A percentile compares a stretch with the other conserved stretches of the same genome.
Evolutionary conservation across 23 tunicate genomes (phyloP).

Genomic region (Halocynthia roretzi): DNA sequence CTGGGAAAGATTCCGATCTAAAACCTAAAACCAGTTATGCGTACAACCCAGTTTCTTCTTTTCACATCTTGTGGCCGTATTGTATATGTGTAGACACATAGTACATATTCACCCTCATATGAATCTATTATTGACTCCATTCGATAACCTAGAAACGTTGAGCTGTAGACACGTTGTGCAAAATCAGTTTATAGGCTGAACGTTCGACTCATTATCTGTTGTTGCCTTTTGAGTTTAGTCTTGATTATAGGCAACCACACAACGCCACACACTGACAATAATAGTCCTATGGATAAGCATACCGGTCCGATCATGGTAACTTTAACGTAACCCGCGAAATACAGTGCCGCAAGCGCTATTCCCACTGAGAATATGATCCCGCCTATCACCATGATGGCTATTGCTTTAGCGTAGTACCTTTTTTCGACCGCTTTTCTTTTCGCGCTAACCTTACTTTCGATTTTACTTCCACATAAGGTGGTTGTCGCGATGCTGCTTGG

Average conservation of each 20-base stretch:
- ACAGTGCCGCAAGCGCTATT: conserved; percentile 45
- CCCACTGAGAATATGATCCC: conserved; percentile 53
- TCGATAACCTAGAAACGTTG: background rate
- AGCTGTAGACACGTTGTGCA: background rate
- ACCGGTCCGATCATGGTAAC: conserved; percentile 65
- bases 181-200: conserved; percentile 17
- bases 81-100: too few species aligned
- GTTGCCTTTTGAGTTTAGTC: conserved; percentile 62
- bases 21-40: too few species aligned
- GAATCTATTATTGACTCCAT: too few species aligned
- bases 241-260: conserved; percentile 84
- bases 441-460: conserved; percentile 30
- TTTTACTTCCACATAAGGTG: conserved; percentile 30
- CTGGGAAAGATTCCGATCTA: too few species aligned
- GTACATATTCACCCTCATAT: too few species aligned
- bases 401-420: conserved; percentile 74
- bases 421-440: conserved; percentile 1
- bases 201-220: conserved; percentile 39
- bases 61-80: too few species aligned
- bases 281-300: conserved; percentile 58
- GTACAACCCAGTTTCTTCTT: too few species aligned
- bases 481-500: conserved; percentile 23
- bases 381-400: conserved; percentile 62
- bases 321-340: conserved; percentile 32
- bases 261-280: conserved; percentile 68